Evolutionary conservation across 2,888 invertebrate species (phyloP).

Genomic region (Sialis lutaria): DNA sequence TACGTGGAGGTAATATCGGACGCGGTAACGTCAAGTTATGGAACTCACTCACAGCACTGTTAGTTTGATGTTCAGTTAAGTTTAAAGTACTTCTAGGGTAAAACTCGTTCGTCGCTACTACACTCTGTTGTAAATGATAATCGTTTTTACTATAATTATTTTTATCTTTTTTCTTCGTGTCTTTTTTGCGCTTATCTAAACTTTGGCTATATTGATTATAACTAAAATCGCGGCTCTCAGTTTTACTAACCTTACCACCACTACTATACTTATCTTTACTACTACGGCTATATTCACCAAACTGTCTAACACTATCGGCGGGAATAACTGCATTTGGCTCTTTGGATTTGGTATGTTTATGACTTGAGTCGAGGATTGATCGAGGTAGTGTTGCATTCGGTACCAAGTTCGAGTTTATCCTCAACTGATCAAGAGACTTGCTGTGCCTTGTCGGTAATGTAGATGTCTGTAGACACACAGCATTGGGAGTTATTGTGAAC

Average conservation of each 20-base stretch:
- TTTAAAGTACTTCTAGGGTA: slow-evolving; percentile 1
- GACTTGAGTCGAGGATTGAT: slow-evolving; percentile 10
- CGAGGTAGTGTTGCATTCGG: slow-evolving; percentile 8
- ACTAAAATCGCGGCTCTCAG: neutral
- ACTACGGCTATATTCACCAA: neutral
- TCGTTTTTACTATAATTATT: neutral
- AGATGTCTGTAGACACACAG: slow-evolving; percentile 14
- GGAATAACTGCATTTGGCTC: slow-evolving; percentile 1
- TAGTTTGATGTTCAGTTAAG: neutral
- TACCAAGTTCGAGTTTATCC: slow-evolving; percentile 21
- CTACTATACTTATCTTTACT: neutral
- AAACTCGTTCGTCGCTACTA: neutral
- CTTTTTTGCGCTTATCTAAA: slow-evolving; percentile 12
- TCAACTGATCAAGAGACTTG: slow-evolving; percentile 64
- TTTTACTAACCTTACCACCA: neutral
- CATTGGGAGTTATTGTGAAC: slow-evolving; percentile 40
- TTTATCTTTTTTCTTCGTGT: neutral
- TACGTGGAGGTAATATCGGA: slow-evolving; percentile 40
- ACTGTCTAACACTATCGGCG: neutral
- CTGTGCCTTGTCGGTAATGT: slow-evolving; percentile 57
- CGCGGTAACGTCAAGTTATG: slow-evolving; percentile 26
- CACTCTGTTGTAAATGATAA: neutral
- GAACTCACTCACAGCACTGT: slow-evolving; percentile 1
- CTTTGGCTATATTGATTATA: slow-evolving; percentile 2
- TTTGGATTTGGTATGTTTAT: slow-evolving; percentile 10